Evolutionary conservation across 64 coral and sea anemone genomes (phyloP).

Genomic region (Stichodactyla helianthus): DNA sequence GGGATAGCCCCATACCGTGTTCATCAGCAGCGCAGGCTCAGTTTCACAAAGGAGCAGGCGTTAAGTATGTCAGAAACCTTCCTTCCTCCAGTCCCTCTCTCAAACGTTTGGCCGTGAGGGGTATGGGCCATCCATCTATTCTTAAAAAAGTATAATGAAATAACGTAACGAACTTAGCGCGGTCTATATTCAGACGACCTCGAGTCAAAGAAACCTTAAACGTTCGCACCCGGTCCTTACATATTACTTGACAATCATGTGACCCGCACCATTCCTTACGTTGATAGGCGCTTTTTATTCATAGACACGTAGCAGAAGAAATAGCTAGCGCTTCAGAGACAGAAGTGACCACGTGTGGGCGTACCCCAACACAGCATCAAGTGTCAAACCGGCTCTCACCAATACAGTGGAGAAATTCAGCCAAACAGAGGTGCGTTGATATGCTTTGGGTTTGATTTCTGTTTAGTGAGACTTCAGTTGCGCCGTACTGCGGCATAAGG

Average conservation of each 20-base stretch:
- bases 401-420: not conserved
- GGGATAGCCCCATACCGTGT: conserved; percentile 47
- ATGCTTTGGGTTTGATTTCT: not conserved
- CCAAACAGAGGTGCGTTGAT: not conserved
- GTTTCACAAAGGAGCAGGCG: conserved; percentile 17
- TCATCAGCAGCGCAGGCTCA: not conserved
- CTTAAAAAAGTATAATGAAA: too few relatives aligned
- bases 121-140: too few relatives aligned
- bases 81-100: not conserved
- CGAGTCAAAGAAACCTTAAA: too few relatives aligned
- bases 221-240: too few relatives aligned
- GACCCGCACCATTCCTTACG: not conserved
- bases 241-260: not conserved
- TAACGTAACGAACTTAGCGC: too few relatives aligned
- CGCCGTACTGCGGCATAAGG: too few relatives aligned
- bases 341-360: conserved; percentile 54
- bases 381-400: not conserved
- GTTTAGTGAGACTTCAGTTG: too few relatives aligned
- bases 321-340: conserved; percentile 84
- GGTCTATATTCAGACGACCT: too few relatives aligned
- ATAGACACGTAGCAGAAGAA: conserved; percentile 78
- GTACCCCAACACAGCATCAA: not conserved
- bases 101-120: too few relatives aligned
- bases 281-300: not conserved
- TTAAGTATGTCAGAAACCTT: not conserved